These are phyloP conservation scores for Trogon melanurus DNA, from an alignment of 2,113 vertebrate genomes.

Conservation along the genomic window DNA sequence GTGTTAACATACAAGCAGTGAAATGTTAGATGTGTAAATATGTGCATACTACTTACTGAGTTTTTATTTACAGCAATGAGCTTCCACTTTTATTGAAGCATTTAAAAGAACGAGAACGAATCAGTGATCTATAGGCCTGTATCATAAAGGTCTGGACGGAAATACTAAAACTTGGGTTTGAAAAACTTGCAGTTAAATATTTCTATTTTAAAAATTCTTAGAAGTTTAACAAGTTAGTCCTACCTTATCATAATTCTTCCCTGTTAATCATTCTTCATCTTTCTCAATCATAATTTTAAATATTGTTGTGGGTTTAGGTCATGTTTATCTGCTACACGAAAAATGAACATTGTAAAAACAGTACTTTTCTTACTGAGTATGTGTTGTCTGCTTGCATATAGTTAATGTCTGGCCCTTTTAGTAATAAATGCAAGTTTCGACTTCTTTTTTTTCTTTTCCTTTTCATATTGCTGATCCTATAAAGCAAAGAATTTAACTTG, in stretches of 20 bases:
- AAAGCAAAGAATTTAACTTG: neutral
- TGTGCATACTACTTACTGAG: neutral
- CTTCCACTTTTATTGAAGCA: neutral
- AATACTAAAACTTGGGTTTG: neutral
- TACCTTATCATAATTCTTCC: neutral
- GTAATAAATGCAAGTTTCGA: neutral
- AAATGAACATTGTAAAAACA: neutral
- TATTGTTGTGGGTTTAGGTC: neutral
- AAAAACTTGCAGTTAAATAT: neutral
- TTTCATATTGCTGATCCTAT: neutral
- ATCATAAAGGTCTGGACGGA: neutral
- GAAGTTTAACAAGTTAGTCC: neutral
- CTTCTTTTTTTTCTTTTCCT: neutral
- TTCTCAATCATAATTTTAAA: neutral
- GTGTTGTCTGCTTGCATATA: neutral
- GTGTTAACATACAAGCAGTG: neutral
- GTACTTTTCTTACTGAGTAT: rapidly evolving
- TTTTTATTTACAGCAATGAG: neutral
- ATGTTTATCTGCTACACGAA: neutral
- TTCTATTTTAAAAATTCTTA: neutral
- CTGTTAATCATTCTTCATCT: neutral
- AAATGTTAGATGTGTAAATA: neutral
- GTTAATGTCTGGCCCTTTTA: neutral
- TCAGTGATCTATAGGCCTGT: neutral
- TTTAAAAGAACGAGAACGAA: neutral